These are phyloP conservation scores for Pseudochirops cupreus DNA, from an alignment of 2,797 vertebrate genomes.

Conservation along the genomic window DNA sequence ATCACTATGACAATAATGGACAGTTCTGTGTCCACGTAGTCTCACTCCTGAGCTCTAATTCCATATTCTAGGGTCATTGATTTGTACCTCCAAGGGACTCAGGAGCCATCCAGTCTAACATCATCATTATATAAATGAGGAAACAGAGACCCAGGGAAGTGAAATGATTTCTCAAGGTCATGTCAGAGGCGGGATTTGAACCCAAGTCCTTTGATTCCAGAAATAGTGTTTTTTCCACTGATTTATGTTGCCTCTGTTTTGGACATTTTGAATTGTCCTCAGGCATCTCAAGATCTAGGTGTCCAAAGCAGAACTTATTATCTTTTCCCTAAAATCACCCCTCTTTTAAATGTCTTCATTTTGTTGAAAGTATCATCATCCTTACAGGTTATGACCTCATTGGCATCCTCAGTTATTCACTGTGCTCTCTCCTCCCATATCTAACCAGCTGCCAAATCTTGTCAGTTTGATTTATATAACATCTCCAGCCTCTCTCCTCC, in stretches of 20 bases:
- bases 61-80: too few relatives aligned
- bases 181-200: not conserved
- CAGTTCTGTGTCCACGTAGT: too few relatives aligned
- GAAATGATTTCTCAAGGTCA: not conserved
- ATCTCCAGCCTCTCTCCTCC: not conserved
- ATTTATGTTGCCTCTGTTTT: not conserved
- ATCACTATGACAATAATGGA: not conserved
- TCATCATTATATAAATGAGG: not conserved
- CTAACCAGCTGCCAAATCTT: not conserved
- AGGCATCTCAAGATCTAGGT: not conserved
- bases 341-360: not conserved
- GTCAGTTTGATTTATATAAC: not conserved
- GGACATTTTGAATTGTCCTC: not conserved
- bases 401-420: not conserved
- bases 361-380: not conserved
- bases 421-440: not conserved
- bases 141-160: not conserved
- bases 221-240: not conserved
- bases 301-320: not conserved
- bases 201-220: not conserved
- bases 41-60: too few relatives aligned
- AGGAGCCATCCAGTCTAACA: not conserved
- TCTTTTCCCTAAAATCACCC: not conserved
- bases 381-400: not conserved
- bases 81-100: not conserved